A percentile compares a stretch with the other conserved stretches of the same genome.
Evolutionary conservation across 2,113 vertebrate species (phyloP).

Genomic region (Myrmophylax atrothorax): DNA sequence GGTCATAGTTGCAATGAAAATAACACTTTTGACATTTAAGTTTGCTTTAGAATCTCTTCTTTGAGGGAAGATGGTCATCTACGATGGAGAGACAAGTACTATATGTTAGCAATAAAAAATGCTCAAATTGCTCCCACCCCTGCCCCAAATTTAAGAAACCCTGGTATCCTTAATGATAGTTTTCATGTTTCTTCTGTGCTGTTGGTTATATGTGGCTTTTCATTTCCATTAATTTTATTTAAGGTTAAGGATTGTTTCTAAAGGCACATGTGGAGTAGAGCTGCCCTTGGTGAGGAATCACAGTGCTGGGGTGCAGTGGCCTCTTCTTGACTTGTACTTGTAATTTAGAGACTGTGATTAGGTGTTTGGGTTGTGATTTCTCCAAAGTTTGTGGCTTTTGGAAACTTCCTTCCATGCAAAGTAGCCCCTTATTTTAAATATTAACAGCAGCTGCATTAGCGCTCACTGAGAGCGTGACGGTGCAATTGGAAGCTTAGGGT

Average conservation of each 20-base stretch:
- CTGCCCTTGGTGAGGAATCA: not conserved
- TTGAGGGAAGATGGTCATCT: not conserved
- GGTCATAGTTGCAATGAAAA: conserved; percentile 32
- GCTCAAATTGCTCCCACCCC: not conserved
- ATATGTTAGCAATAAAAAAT: not conserved
- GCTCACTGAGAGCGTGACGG: not conserved
- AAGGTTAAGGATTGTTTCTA: not conserved
- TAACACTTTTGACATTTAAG: not conserved
- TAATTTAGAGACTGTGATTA: not conserved
- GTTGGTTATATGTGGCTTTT: not conserved
- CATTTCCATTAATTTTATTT: not conserved
- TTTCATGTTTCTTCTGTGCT: not conserved
- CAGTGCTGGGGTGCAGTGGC: not conserved
- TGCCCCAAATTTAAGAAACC: not conserved
- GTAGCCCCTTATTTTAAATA: not conserved
- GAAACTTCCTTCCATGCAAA: not conserved
- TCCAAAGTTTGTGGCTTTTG: not conserved
- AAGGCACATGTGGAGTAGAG: not conserved
- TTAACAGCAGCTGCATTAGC: not conserved
- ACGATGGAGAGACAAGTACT: not conserved
- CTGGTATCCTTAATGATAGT: not conserved
- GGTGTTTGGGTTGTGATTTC: not conserved
- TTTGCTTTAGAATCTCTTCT: not conserved
- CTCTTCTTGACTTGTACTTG: not conserved
- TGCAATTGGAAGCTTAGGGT: not conserved